Evolutionary conservation across 2,888 invertebrate genomes (phyloP), one percentile per base, ranked within the genome.

Genomic region (Heliconius erato): DNA sequence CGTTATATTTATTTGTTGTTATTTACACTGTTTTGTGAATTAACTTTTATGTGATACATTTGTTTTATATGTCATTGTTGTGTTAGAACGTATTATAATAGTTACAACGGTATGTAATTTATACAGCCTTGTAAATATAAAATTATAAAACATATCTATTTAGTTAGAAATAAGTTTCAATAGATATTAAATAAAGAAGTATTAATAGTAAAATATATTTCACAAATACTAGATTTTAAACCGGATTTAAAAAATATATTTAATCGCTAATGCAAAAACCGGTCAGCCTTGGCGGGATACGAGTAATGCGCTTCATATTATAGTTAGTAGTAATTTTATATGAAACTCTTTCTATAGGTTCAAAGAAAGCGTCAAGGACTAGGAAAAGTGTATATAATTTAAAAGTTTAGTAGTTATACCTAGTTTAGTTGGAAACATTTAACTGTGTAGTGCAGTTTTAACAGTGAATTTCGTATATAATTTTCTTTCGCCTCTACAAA

Each of bases 251-350:
- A 86, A 88, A 88, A 89, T 89, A 89, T 87, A 87, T 63, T 90
- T 88, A 89, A 89, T 88, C 87, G 85, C 35, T 85, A 85, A 82
- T 86, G 89, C 89, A 92, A 92, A 91, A 92, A 92, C 89, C 87
- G 84, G 91, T 85, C 88, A 91, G 83, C 92, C 92, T 92, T 92
- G 92, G 87, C 85, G 86, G 82, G 74, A 67, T 71, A 76, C 78
- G 63, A 80, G 81, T 78, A 79, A 72, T 82, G 83, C 79, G 80
- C 80, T 79, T 84, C 83, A 83, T 81, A 78, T 54, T 54, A 54
- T 79, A 49, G 79, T 79, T 79, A 59, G 76, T 77, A 71, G 81
- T 72, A 26, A 72, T 82, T 77, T 81, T 35, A 54, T 59, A 69
- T n/a, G 54, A 78, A 67, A 54, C 26, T 63, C 71, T 69, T 76